Evolutionary conservation across 1,140 invertebrate species (phyloP).

Genomic region (Tetramorium alpestre): DNA sequence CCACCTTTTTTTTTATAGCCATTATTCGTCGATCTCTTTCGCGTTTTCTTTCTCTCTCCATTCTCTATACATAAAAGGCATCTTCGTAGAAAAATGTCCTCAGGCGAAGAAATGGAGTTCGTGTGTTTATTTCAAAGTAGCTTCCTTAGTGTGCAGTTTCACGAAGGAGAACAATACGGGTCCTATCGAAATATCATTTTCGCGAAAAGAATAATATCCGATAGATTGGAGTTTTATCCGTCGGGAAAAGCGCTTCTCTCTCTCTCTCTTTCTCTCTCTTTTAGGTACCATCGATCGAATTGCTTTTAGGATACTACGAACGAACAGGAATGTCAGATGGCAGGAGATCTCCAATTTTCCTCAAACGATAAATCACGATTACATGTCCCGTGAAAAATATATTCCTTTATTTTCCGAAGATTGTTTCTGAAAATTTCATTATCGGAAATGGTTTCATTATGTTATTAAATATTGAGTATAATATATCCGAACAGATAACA

Average conservation of each 20-base stretch:
- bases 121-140: constrained; percentile 56
- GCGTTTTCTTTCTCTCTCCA: not conserved
- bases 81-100: constrained; percentile 40
- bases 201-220: constrained; percentile 51
- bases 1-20: constrained; percentile 29
- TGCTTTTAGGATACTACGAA: constrained; percentile 37
- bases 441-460: not conserved
- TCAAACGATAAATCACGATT: constrained; percentile 39
- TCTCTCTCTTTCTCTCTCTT: not conserved
- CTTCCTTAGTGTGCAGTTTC: constrained; percentile 36
- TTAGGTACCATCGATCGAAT: constrained; percentile 38
- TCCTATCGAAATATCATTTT: constrained; percentile 55
- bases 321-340: constrained; percentile 9
- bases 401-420: not conserved
- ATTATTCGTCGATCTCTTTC: constrained; percentile 35
- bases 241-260: constrained; percentile 16
- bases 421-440: constrained; percentile 17
- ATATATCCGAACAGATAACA: not conserved
- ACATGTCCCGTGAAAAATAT: constrained; percentile 12
- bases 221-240: constrained; percentile 34
- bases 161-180: constrained; percentile 20
- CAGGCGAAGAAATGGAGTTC: constrained; percentile 29
- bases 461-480: constrained; percentile 3
- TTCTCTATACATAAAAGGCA: constrained; percentile 13
- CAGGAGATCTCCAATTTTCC: constrained; percentile 34